phyloP scores from a whole-genome alignment of 2,797 vertebrate genomes.

The Limnodromus scolopaceus region DNA sequence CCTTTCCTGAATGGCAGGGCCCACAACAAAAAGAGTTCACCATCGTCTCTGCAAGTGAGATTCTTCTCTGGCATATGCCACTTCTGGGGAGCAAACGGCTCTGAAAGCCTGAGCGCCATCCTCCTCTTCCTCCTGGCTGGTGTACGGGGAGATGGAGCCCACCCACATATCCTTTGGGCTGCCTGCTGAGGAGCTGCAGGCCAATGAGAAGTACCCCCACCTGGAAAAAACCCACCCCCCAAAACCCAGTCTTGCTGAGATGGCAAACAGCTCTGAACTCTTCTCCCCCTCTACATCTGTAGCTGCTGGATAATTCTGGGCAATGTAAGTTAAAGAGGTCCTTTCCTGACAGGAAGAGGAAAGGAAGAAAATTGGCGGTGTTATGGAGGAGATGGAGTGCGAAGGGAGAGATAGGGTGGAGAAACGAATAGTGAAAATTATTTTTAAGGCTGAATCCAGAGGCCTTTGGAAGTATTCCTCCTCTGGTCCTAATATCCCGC shows the following conservation, averaged over 20 bases:
- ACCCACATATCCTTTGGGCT: fast-evolving
- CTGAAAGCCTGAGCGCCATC: neutral
- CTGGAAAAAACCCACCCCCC: neutral
- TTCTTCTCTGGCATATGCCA: neutral
- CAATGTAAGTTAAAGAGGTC: neutral
- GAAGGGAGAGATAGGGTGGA: neutral
- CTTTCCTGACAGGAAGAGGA: neutral
- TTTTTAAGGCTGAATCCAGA: neutral
- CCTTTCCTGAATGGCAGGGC: neutral
- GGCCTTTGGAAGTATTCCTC: neutral
- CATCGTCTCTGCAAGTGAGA: neutral
- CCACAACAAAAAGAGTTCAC: neutral
- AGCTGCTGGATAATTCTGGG: neutral
- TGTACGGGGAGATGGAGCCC: neutral
- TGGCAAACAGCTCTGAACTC: neutral
- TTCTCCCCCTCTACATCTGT: fast-evolving
- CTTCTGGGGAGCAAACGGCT: neutral
- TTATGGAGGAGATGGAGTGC: neutral
- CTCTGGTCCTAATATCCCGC: neutral
- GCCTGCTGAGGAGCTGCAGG: neutral
- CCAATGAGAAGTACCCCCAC: neutral
- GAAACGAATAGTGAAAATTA: neutral
- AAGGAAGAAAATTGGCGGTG: neutral
- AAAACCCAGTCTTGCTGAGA: neutral
- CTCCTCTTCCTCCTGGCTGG: neutral